Evolutionary conservation across 2,888 invertebrate species (phyloP).

Genomic region (Agonopterix alstromeriana): DNA sequence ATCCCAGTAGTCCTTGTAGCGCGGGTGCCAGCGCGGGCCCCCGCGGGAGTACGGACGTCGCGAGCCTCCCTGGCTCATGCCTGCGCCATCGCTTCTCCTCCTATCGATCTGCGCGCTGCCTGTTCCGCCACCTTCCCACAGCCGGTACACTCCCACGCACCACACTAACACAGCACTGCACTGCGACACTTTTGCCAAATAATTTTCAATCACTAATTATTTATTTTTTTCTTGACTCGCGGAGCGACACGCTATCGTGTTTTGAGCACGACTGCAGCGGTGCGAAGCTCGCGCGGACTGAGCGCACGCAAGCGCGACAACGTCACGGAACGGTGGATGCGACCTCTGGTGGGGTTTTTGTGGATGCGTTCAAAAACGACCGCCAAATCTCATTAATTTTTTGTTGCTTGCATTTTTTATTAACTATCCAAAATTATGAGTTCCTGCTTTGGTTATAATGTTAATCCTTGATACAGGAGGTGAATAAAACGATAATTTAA

Average conservation of each 20-base stretch:
- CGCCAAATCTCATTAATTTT: conserved; percentile 40
- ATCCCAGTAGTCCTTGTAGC: conserved; percentile 73
- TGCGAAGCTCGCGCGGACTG: conserved; percentile 50
- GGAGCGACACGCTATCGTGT: conserved; percentile 36
- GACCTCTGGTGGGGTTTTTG: conserved; percentile 29
- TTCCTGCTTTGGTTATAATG: not conserved
- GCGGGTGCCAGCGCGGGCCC: conserved; percentile 69
- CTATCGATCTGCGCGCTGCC: conserved; percentile 55
- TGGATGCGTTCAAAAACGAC: conserved; percentile 47
- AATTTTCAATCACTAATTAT: conserved; percentile 19
- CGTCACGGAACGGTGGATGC: conserved; percentile 26
- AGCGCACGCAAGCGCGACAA: conserved; percentile 45
- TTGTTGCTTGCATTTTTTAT: conserved; percentile 10
- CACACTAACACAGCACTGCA: conserved; percentile 32
- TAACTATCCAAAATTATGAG: not conserved
- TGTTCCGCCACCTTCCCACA: conserved; percentile 24
- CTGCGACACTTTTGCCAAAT: conserved; percentile 41
- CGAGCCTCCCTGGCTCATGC: conserved; percentile 70
- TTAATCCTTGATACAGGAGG: not conserved
- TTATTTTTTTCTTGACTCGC: conserved; percentile 20
- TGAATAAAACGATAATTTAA: not conserved
- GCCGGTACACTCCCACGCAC: conserved; percentile 18
- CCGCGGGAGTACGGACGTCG: conserved; percentile 67
- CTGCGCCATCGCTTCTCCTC: conserved; percentile 46
- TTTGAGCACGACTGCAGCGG: conserved; percentile 43